Evolutionary conservation across 2,113 vertebrate species (phyloP).

Genomic region (Lates calcarifer): DNA sequence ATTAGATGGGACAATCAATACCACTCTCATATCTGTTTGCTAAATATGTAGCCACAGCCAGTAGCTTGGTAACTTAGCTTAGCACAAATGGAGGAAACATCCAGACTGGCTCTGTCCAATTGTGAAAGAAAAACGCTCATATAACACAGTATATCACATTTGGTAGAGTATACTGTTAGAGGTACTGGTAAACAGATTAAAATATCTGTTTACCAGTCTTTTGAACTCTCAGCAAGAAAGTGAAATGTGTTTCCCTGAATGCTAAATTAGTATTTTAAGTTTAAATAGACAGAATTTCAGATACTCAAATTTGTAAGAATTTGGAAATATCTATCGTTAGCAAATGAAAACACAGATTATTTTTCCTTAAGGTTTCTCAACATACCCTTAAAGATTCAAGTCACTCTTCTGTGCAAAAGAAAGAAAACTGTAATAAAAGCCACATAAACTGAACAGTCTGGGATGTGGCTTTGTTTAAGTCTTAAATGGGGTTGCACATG

Average conservation of each 20-base stretch:
- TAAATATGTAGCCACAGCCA: background rate
- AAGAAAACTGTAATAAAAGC: background rate
- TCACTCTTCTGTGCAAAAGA: too few relatives aligned
- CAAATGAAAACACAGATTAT: too few relatives aligned
- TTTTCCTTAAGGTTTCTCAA: too few relatives aligned
- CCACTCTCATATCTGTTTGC: too few relatives aligned
- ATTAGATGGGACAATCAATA: too few relatives aligned
- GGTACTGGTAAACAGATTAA: background rate
- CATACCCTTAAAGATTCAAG: too few relatives aligned
- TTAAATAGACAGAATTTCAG: background rate
- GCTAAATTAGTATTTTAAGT: background rate
- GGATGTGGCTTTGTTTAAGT: conserved; percentile 1
- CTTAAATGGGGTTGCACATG: conserved; percentile 7
- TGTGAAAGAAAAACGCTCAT: background rate
- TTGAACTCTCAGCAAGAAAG: background rate
- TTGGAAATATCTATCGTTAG: background rate
- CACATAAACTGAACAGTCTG: background rate
- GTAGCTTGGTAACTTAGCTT: background rate
- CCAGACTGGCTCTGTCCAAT: too few relatives aligned
- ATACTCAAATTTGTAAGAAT: too few relatives aligned
- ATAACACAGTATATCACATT: too few relatives aligned
- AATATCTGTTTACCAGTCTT: too few relatives aligned
- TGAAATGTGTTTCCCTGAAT: background rate
- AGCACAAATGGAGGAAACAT: background rate
- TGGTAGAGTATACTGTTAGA: too few relatives aligned